These are phyloP conservation scores for Masticophis lateralis DNA, from an alignment of 2,797 vertebrate genomes.

Conservation along the genomic window DNA sequence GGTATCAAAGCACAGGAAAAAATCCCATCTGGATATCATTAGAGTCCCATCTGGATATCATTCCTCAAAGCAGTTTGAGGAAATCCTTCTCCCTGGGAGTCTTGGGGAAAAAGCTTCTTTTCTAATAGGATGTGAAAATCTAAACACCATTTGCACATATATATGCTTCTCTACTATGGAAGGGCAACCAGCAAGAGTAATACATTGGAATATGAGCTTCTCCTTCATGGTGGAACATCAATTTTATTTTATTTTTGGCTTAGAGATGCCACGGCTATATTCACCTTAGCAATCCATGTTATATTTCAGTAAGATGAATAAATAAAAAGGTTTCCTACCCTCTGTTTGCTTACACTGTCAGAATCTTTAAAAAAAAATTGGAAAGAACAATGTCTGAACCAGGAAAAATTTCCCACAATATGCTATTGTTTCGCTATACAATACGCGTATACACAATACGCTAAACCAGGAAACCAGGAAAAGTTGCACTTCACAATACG, in stretches of 20 bases:
- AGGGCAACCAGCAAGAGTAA: not conserved
- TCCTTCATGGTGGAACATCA: not conserved
- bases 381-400: not conserved
- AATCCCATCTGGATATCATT: too few species aligned
- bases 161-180: not conserved
- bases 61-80: slow-evolving; percentile 4
- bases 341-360: not conserved
- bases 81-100: not conserved
- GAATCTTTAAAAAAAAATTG: not conserved
- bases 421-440: not conserved
- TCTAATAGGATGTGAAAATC: not conserved
- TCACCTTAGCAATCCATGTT: not conserved
- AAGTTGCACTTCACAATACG: not conserved
- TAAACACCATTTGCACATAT: not conserved
- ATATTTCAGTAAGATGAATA: not conserved
- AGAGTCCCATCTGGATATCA: not conserved
- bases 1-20: not conserved
- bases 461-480: not conserved
- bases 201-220: not conserved
- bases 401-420: not conserved
- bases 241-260: not conserved
- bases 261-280: not conserved
- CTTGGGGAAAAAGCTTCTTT: not conserved
- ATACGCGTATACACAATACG: not conserved
- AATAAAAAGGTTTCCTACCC: not conserved